Evolutionary conservation across 2,797 vertebrate species (phyloP).

Genomic region (Ciconia nigra): DNA sequence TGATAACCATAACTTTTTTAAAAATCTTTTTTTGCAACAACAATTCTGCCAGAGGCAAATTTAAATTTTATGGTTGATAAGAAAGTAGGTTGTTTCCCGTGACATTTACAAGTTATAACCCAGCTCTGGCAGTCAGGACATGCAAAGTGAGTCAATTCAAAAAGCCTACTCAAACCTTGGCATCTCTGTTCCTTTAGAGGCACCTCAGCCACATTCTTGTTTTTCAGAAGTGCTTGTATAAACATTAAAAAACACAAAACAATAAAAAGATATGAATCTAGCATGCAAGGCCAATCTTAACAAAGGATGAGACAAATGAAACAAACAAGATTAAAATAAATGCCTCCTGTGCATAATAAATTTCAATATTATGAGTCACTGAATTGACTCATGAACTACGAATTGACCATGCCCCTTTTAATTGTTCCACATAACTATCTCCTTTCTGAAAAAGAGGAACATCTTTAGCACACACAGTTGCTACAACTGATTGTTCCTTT

Average conservation of each 20-base stretch:
- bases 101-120: neutral
- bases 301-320: neutral
- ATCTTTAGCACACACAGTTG: neutral
- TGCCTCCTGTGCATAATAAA: neutral
- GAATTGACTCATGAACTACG: neutral
- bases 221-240: neutral
- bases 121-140: neutral
- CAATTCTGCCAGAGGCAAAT: neutral
- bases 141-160: neutral
- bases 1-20: rapidly evolving
- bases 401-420: neutral
- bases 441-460: neutral
- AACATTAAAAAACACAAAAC: neutral
- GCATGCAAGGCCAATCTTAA: neutral
- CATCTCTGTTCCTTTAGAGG: neutral
- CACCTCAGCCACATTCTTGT: neutral
- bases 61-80: neutral
- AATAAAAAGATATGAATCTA: conserved; percentile 32
- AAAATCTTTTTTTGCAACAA: neutral
- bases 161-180: neutral
- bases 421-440: neutral
- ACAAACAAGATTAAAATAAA: conserved; percentile 13
- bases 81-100: neutral
- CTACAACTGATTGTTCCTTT: neutral
- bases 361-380: conserved; percentile 10